Evolutionary conservation across 2,113 vertebrate species (phyloP).

Genomic region (Brachypteracias leptosomus): DNA sequence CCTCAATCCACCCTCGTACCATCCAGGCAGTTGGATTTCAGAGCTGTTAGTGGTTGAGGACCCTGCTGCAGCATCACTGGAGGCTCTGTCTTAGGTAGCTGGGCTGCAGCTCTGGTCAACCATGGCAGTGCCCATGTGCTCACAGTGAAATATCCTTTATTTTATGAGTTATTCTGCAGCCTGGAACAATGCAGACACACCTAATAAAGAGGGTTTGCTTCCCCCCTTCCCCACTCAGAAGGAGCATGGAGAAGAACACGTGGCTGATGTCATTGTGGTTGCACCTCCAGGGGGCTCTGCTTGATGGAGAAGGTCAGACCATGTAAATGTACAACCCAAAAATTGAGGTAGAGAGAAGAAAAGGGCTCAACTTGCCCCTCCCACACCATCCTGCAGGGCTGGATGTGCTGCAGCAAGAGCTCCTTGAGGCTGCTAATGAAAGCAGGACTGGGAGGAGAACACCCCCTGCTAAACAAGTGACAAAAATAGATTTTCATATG

Average conservation of each 20-base stretch:
- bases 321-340: fast-evolving
- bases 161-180: not conserved
- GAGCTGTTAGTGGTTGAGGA: no score
- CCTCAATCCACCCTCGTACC: no score
- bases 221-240: not conserved
- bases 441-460: not conserved
- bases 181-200: not conserved
- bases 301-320: not conserved
- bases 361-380: not conserved
- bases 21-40: no score
- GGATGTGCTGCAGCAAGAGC: not conserved
- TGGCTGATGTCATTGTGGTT: not conserved
- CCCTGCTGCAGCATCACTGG: not conserved
- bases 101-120: not conserved
- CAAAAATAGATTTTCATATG: constrained; percentile 53
- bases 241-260: not conserved
- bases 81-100: no score
- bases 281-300: not conserved
- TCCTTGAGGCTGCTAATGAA: not conserved
- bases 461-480: not conserved
- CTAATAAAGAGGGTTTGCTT: not conserved
- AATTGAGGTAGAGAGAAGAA: fast-evolving
- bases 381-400: not conserved
- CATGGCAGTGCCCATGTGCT: not conserved
- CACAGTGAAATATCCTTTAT: not conserved